These are phyloP conservation scores for Caenorhabditis parvicauda DNA, from an alignment of 2,888 invertebrate species.

Conservation along the genomic window DNA sequence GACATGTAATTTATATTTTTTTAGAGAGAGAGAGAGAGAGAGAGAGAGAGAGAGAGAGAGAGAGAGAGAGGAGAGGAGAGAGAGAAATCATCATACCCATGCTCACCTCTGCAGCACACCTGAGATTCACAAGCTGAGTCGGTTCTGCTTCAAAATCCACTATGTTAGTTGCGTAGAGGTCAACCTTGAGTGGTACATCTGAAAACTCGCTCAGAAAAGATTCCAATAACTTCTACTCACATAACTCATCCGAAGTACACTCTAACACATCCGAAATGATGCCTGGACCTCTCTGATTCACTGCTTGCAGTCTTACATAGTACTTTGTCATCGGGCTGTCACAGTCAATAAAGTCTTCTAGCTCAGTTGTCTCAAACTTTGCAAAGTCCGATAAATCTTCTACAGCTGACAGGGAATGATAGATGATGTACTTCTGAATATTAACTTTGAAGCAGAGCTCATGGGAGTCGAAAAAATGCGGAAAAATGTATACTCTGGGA, in stretches of 20 bases:
- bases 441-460: background rate
- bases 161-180: slow-evolving; percentile 16
- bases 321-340: slow-evolving; percentile 13
- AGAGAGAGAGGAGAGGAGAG: too few species aligned
- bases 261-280: slow-evolving; percentile 28
- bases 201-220: slow-evolving; percentile 1
- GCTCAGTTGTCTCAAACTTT: slow-evolving; percentile 28
- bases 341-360: slow-evolving; percentile 11
- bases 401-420: slow-evolving; percentile 24
- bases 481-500: slow-evolving; percentile 5
- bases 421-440: slow-evolving; percentile 36
- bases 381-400: slow-evolving; percentile 35
- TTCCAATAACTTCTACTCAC: slow-evolving; percentile 12
- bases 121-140: slow-evolving; percentile 24
- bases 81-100: too few species aligned
- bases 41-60: too few species aligned
- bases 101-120: slow-evolving; percentile 23
- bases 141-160: slow-evolving; percentile 28
- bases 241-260: slow-evolving; percentile 24
- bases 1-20: too few species aligned
- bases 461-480: too few species aligned
- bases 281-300: slow-evolving; percentile 31
- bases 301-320: slow-evolving; percentile 30
- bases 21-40: too few species aligned
- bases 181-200: slow-evolving; percentile 27